Evolutionary conservation across 1,140 invertebrate species (phyloP).

Genomic region (Zelostemma sp.): DNA sequence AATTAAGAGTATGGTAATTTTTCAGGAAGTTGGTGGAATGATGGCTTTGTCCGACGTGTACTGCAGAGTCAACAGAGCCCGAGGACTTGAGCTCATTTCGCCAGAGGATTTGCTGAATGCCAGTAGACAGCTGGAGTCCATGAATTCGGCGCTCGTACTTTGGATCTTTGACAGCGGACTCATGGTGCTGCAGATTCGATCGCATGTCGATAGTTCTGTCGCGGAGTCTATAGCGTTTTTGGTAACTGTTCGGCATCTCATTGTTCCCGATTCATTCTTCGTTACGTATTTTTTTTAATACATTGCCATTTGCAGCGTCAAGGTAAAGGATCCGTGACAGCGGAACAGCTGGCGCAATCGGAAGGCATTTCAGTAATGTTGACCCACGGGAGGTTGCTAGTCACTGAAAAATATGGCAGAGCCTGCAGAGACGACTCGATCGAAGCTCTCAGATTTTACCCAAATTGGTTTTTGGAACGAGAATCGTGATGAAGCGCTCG

Average conservation of each 20-base stretch:
- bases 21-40: conserved; percentile 92
- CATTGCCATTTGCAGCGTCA: conserved; percentile 78
- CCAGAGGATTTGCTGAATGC: conserved; percentile 96
- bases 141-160: conserved; percentile 82
- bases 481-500: conserved; percentile 51
- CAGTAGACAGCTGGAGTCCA: conserved; percentile 76
- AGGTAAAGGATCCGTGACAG: conserved; percentile 80
- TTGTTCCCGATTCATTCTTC: neutral
- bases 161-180: conserved; percentile 92
- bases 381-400: conserved; percentile 87
- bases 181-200: conserved; percentile 86
- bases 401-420: conserved; percentile 85
- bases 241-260: conserved; percentile 63
- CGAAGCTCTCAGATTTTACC: conserved; percentile 93
- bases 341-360: conserved; percentile 86
- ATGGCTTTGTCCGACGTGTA: conserved; percentile 97
- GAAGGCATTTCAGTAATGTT: conserved; percentile 89
- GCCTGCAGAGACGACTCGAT: conserved; percentile 95
- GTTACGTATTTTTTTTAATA: conserved; percentile 15
- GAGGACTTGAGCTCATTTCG: conserved; percentile 90
- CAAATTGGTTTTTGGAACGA: conserved; percentile 81
- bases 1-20: conserved; percentile 26
- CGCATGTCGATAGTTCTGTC: conserved; percentile 83
- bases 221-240: conserved; percentile 79
- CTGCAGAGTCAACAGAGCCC: conserved; percentile 93